Conservation (phyloP, 2,797 vertebrate species). For the Onychomys arenicola region DNA sequence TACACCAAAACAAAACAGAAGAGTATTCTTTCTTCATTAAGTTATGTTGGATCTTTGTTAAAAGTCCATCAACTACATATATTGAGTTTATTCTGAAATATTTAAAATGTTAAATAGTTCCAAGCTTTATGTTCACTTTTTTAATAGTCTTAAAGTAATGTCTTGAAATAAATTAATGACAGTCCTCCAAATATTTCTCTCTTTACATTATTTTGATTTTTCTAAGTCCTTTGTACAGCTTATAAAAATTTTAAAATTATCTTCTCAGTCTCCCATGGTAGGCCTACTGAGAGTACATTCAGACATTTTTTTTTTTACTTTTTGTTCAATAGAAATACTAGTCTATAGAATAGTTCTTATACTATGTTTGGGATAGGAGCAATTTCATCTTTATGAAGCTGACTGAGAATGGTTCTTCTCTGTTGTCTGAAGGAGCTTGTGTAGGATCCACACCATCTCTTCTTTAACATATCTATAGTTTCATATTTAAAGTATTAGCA, state of each 20-base stretch:
- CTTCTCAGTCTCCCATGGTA: background rate
- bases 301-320: background rate
- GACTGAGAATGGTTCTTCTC: background rate
- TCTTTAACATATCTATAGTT: background rate
- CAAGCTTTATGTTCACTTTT: background rate
- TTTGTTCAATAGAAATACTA: background rate
- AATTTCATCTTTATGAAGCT: conserved; percentile 17
- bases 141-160: background rate
- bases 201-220: background rate
- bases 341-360: background rate
- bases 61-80: background rate
- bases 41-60: conserved; percentile 24
- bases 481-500: background rate
- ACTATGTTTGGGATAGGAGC: background rate
- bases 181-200: background rate
- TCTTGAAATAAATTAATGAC: background rate
- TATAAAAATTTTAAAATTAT: background rate
- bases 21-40: background rate
- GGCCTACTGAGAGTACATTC: background rate
- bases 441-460: background rate
- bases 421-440: background rate
- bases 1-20: background rate
- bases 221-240: background rate
- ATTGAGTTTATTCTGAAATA: background rate
- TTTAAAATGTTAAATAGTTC: background rate